phyloP scores from a whole-genome alignment of 2,888 invertebrate genomes.

The Lochmaea crataegi region DNA sequence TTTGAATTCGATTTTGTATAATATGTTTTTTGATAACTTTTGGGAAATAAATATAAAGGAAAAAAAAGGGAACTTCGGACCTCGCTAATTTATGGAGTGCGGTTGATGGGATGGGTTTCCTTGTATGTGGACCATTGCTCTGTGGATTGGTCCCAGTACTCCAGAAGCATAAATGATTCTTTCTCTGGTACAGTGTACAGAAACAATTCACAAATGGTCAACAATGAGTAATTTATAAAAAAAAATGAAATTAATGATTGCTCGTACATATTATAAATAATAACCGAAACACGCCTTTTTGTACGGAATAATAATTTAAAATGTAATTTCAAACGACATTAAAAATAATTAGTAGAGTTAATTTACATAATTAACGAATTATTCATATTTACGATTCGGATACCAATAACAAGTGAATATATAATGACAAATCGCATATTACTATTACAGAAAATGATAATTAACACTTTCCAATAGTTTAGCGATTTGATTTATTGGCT shows the following conservation, averaged over 20 bases:
- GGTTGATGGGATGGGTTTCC: too few species aligned
- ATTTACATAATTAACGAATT: constrained; percentile 40
- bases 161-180: too few species aligned
- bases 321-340: constrained; percentile 29
- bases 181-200: too few species aligned
- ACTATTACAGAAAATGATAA: constrained; percentile 43
- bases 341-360: constrained; percentile 36
- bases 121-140: too few species aligned
- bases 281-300: constrained; percentile 10
- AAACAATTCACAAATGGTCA: too few species aligned
- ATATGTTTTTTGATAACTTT: too few species aligned
- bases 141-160: too few species aligned
- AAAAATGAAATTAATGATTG: neutral
- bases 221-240: neutral
- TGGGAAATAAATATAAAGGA: too few species aligned
- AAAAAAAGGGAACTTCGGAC: too few species aligned
- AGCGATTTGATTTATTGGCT: constrained; percentile 42
- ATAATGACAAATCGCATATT: constrained; percentile 40
- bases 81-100: too few species aligned
- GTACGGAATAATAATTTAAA: constrained; percentile 15
- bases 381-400: constrained; percentile 29
- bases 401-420: constrained; percentile 33
- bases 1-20: too few species aligned
- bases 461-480: constrained; percentile 47
- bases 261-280: neutral